Evolutionary conservation across 92 coral and sea anemone species (phyloP).

Genomic region (Blastomussa wellsi): DNA sequence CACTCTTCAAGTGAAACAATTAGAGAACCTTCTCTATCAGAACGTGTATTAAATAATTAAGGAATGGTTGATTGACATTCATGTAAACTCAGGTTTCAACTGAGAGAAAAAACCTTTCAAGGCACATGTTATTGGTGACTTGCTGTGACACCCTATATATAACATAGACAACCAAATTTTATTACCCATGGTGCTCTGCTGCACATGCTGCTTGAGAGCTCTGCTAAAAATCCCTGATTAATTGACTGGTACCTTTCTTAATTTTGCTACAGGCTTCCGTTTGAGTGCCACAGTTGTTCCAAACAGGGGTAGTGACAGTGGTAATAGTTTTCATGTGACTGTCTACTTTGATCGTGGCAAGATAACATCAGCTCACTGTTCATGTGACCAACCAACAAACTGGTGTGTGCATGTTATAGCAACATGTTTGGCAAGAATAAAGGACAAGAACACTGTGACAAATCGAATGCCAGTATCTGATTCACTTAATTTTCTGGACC

Average conservation of each 20-base stretch:
- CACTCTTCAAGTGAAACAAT: too few relatives aligned
- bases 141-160: too few relatives aligned
- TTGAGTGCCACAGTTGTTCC: conserved; percentile 76
- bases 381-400: conserved; percentile 67
- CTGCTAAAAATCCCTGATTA: too few relatives aligned
- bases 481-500: conserved; percentile 70
- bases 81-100: too few relatives aligned
- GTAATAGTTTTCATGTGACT: conserved; percentile 65
- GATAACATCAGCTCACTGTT: conserved; percentile 86
- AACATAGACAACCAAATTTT: too few relatives aligned
- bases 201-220: too few relatives aligned
- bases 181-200: too few relatives aligned
- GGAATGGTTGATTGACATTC: too few relatives aligned
- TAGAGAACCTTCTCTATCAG: too few relatives aligned
- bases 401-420: conserved; percentile 94
- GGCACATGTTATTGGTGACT: too few relatives aligned
- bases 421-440: conserved; percentile 71
- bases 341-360: conserved; percentile 94
- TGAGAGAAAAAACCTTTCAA: too few relatives aligned
- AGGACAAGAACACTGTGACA: conserved; percentile 33
- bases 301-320: neutral
- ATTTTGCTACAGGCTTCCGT: conserved; percentile 70
- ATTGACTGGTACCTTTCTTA: neutral
- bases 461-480: conserved; percentile 83
- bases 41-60: too few relatives aligned